Base-by-base conservation (phyloP, 1,140 invertebrate genomes). In the Hyposmocoma kahamanoa region DNA sequence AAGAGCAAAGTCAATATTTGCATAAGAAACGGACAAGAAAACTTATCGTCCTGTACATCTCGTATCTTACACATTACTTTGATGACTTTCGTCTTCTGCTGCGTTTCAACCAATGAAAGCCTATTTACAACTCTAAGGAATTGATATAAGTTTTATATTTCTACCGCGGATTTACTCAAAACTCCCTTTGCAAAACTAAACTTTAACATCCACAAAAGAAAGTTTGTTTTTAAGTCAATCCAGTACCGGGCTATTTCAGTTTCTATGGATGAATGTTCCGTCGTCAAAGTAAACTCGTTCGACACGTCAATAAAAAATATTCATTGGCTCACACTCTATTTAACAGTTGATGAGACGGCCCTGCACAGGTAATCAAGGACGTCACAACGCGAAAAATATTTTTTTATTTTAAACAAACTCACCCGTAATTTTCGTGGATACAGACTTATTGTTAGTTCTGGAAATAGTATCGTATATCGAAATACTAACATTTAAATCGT, bases 1-100 rank as follows among this genome's bases (percentile, higher is more conserved):
- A 62, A 67, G 75, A 72, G 73, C 63, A 78, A 75, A 72, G 68
- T 79, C 76, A 84, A 81, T 85, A 85, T 85, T 85, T 83, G 81
- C 79, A 85, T 85, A 85, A 83, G 81, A 85, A 84, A 79, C 64
- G 71, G 65, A 65, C 73, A 72, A 73, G 67, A 73, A 72, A 72
- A 72, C 67, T 68, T 79, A 82, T 81, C 76, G 56, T 62, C 43
- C 65, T 51, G 65, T 62, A 67, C 51, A 82, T 82, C 80, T 69
- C 57, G 59, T 53, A 62, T 72, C 62, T 62, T 64, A 58, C 44
- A 67, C 68, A 72, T 75, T 71, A 73, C 60, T 68, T 68, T 69
- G 69, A 79, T 72, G 61, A 67, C 64, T 69, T 68, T 77, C 62
- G 55, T 69, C 56, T 67, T 67, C 42, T 48, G 49, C 71, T 67